A percentile compares a stretch with the other conserved stretches of the same genome.
These are phyloP conservation scores for Ranitomeya variabilis DNA, from an alignment of 2,113 vertebrate species.

Conservation along the genomic window DNA sequence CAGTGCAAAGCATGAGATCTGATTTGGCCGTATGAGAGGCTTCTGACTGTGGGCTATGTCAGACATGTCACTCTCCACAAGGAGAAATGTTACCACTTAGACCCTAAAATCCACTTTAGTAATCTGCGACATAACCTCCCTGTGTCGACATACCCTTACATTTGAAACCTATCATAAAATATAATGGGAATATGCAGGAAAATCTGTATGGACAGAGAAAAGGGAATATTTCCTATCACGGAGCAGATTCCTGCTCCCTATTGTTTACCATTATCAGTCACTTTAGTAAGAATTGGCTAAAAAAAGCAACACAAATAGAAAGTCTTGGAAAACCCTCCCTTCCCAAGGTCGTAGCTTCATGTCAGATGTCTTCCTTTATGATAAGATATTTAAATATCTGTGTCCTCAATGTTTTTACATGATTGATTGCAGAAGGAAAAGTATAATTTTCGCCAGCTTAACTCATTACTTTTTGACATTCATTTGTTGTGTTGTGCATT, in stretches of 20 bases:
- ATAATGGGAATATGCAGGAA: no score
- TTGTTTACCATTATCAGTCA: not conserved
- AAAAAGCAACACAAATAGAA: not conserved
- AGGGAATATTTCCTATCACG: not conserved
- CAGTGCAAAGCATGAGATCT: no score
- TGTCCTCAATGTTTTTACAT: not conserved
- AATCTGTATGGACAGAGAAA: not conserved
- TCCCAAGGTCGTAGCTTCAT: not conserved
- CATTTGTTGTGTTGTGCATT: not conserved
- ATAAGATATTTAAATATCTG: not conserved
- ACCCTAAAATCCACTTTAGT: no score
- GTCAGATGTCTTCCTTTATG: not conserved
- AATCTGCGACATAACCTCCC: no score
- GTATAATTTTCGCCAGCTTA: not conserved
- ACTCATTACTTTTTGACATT: not conserved
- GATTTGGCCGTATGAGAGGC: no score
- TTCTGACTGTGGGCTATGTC: no score
- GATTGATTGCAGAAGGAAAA: not conserved
- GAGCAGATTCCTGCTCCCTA: not conserved
- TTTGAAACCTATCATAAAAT: no score
- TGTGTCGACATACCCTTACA: no score
- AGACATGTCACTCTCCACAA: no score
- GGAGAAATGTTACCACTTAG: no score
- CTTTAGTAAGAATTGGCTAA: not conserved
- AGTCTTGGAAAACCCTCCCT: not conserved